Evolutionary conservation across 2,888 invertebrate species (phyloP).

Genomic region (Dicranocentrus wangi): DNA sequence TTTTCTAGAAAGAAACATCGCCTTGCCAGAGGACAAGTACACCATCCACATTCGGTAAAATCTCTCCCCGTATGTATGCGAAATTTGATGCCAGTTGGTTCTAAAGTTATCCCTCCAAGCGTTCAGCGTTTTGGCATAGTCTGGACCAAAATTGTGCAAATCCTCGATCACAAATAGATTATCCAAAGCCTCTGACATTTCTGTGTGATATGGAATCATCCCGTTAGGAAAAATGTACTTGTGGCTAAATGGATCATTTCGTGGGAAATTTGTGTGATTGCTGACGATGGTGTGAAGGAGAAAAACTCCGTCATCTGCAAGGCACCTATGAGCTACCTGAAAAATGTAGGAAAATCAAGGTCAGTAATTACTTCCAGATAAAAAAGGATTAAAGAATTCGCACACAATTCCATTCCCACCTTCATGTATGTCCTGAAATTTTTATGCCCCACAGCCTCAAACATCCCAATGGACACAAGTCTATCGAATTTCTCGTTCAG

Average conservation of each 20-base stretch:
- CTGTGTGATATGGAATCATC: conserved; percentile 40
- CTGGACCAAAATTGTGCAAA: conserved; percentile 61
- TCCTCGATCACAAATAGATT: conserved; percentile 55
- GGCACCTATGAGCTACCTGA: conserved; percentile 58
- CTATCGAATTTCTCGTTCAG: conserved; percentile 56
- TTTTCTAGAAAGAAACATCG: conserved; percentile 50
- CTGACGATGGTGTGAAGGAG: conserved; percentile 57
- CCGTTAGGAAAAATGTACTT: conserved; percentile 64
- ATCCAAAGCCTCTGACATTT: conserved; percentile 46
- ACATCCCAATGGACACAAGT: conserved; percentile 57
- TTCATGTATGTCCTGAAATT: conserved; percentile 59
- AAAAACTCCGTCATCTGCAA: conserved; percentile 58
- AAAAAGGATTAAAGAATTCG: too few relatives aligned
- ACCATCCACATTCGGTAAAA: conserved; percentile 62
- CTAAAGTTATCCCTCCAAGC: conserved; percentile 54
- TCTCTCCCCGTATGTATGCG: conserved; percentile 54
- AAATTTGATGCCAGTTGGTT: conserved; percentile 47
- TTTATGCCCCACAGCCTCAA: conserved; percentile 64
- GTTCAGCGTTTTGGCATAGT: conserved; percentile 53
- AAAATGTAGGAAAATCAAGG: too few relatives aligned
- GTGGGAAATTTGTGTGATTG: conserved; percentile 48
- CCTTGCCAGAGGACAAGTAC: conserved; percentile 49
- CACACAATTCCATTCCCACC: too few relatives aligned
- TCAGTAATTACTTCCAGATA: neutral
- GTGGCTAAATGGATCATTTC: conserved; percentile 61